These are phyloP conservation scores for Actenoides hombroni DNA, from an alignment of 2,113 vertebrate species.

Conservation along the genomic window DNA sequence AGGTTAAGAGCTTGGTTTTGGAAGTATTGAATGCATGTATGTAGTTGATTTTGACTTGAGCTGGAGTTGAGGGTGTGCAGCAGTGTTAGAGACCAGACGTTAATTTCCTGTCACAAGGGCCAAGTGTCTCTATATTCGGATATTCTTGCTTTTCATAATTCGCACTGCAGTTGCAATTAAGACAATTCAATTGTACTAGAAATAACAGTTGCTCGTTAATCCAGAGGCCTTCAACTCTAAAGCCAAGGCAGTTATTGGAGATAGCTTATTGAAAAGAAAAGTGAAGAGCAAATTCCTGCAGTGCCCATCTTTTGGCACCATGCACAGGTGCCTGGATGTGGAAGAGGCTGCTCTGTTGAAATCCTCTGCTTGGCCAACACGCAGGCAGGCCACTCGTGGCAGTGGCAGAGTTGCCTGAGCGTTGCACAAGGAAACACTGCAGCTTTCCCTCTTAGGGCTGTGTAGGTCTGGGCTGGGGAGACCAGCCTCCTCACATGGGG, in stretches of 20 bases:
- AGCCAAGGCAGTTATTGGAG: conserved; percentile 9
- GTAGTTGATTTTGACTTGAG: neutral
- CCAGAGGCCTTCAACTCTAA: conserved; percentile 8
- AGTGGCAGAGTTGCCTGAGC: neutral
- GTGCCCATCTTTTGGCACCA: neutral
- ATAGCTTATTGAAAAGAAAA: neutral
- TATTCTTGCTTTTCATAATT: conserved; percentile 19
- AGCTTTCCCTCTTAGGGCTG: neutral
- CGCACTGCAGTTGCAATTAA: conserved; percentile 26
- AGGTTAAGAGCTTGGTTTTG: conserved; percentile 19
- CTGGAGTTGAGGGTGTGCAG: neutral
- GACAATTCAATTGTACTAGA: conserved; percentile 33
- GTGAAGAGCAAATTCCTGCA: neutral
- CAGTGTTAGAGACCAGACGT: conserved; percentile 7
- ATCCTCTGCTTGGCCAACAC: neutral
- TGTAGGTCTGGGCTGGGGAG: neutral
- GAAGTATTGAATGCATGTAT: neutral
- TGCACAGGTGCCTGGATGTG: neutral
- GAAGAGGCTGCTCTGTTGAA: neutral
- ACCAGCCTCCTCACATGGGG: rapidly evolving
- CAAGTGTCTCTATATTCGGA: conserved; percentile 10
- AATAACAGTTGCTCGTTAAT: conserved; percentile 44
- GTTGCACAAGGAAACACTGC: neutral
- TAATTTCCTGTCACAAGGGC: conserved; percentile 42
- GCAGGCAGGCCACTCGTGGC: neutral